These are phyloP conservation scores for Datnioides undecimradiatus DNA, from an alignment of 2,113 vertebrate species.

Conservation along the genomic window DNA sequence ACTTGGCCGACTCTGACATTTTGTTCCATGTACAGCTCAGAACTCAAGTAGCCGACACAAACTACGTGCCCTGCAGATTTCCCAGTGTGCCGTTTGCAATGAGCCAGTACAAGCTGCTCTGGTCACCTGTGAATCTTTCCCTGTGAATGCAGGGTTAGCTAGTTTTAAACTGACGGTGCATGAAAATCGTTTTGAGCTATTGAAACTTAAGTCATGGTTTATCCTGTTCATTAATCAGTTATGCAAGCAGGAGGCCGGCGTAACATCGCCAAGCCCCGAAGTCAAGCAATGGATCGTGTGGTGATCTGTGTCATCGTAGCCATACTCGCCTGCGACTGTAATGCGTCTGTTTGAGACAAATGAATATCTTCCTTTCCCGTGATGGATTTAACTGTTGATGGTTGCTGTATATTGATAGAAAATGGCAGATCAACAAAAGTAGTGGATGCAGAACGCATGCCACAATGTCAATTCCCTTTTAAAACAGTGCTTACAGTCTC, in stretches of 20 bases:
- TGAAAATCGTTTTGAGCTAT: not conserved
- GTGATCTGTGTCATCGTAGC: too few species aligned
- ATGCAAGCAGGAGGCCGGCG: not conserved
- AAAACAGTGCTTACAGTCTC: not conserved
- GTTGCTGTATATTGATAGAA: not conserved
- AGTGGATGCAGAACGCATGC: not conserved
- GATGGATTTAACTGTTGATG: not conserved
- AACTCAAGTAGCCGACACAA: too few species aligned
- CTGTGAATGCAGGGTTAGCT: too few species aligned
- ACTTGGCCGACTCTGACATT: too few species aligned
- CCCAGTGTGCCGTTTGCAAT: too few species aligned
- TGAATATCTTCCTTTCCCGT: not conserved
- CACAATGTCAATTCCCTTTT: not conserved
- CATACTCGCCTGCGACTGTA: too few species aligned
- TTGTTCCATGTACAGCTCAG: too few species aligned
- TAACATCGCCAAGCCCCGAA: not conserved
- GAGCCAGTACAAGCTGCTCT: too few species aligned
- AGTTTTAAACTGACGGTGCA: not conserved
- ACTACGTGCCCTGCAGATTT: too few species aligned
- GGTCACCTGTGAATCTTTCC: too few species aligned
- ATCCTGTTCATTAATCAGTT: not conserved
- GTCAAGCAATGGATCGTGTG: too few species aligned
- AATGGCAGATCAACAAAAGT: not conserved
- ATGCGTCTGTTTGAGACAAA: too few species aligned
- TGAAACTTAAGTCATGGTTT: not conserved